Percentiles rank a stretch among this genome's conserved stretches.
These are phyloP conservation scores for Auanema sp. DNA, from an alignment of 2,888 invertebrate genomes.

Conservation along the genomic window DNA sequence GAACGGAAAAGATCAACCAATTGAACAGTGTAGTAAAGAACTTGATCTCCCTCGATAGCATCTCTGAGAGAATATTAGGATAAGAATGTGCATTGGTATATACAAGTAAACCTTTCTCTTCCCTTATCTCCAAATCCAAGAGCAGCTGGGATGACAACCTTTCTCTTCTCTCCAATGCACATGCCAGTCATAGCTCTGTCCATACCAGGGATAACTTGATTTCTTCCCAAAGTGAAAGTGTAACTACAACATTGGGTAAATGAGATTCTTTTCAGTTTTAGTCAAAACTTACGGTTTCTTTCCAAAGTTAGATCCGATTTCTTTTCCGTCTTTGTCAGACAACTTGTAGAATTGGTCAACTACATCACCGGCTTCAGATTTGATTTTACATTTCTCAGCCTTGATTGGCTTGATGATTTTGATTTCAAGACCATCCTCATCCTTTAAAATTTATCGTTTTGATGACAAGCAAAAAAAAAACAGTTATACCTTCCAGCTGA, in stretches of 20 bases:
- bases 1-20: constrained; percentile 61
- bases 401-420: constrained; percentile 61
- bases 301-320: constrained; percentile 62
- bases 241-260: constrained; percentile 39
- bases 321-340: constrained; percentile 61
- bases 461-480: neutral
- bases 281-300: constrained; percentile 51
- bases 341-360: constrained; percentile 62
- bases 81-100: no score
- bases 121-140: constrained; percentile 55
- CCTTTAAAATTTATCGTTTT: constrained; percentile 18
- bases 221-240: constrained; percentile 59
- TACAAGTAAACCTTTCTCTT: constrained; percentile 21
- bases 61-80: constrained; percentile 31
- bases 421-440: constrained; percentile 57
- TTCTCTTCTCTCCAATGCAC: constrained; percentile 63
- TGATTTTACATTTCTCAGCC: constrained; percentile 60
- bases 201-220: constrained; percentile 62
- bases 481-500: constrained; percentile 49
- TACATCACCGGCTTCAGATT: constrained; percentile 51
- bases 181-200: constrained; percentile 61
- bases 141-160: constrained; percentile 60
- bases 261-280: neutral
- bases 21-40: constrained; percentile 62
- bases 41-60: constrained; percentile 50